Conservation (phyloP, 2,888 invertebrate genomes). For the Acanthosoma haemorrhoidale region DNA sequence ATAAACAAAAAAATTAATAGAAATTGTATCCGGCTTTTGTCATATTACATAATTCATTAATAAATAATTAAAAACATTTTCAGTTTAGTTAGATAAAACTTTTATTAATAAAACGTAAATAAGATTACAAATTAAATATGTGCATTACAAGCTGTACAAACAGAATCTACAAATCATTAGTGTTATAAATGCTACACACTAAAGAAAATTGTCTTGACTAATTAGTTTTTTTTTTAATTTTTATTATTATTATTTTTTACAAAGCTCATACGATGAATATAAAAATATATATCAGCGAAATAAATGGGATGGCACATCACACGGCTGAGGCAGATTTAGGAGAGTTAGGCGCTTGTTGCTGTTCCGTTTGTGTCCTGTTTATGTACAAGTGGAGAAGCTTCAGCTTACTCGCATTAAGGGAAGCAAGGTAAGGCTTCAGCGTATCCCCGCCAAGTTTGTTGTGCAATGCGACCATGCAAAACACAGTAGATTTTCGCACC, state of each 20-base stretch:
- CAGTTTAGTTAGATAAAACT: constrained; percentile 1
- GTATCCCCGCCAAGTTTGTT: constrained; percentile 80
- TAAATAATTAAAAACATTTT: constrained; percentile 14
- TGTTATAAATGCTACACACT: constrained; percentile 14
- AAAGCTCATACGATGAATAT: constrained; percentile 24
- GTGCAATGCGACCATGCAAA: constrained; percentile 94
- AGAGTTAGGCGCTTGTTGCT: constrained; percentile 17
- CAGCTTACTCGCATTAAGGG: constrained; percentile 83
- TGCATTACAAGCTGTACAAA: constrained; percentile 25
- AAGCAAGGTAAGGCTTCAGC: constrained; percentile 72
- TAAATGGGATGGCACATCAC: constrained; percentile 24
- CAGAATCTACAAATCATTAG: background rate
- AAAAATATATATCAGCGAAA: constrained; percentile 28
- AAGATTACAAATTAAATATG: constrained; percentile 20
- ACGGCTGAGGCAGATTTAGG: constrained; percentile 21
- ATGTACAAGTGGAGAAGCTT: constrained; percentile 77
- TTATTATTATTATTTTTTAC: constrained; percentile 27
- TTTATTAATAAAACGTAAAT: constrained; percentile 24
- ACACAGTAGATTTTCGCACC: constrained; percentile 92
- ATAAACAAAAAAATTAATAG: constrained; percentile 13
- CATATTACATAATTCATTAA: background rate
- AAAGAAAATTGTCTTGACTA: background rate
- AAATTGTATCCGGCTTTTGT: background rate
- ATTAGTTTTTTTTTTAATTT: constrained; percentile 18
- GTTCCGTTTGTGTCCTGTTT: constrained; percentile 45